Evolutionary conservation across 2,888 invertebrate species (phyloP).

Genomic region (Nomada fucata): DNA sequence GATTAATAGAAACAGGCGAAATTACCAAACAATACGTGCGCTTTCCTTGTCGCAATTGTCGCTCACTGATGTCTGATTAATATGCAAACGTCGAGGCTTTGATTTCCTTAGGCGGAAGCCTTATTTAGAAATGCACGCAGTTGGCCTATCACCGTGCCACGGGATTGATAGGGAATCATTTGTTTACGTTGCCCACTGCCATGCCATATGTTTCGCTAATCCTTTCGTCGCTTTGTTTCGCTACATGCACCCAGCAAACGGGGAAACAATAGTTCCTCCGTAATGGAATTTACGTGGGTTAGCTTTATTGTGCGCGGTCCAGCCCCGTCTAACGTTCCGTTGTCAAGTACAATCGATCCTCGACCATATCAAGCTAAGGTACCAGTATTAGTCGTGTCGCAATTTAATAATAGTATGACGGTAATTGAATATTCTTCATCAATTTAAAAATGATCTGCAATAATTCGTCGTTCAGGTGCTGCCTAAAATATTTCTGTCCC

Average conservation of each 20-base stretch:
- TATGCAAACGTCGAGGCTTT: conserved; percentile 11
- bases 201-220: conserved; percentile 49
- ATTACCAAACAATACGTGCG: background rate
- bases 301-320: conserved; percentile 50
- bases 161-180: conserved; percentile 48
- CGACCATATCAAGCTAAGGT: conserved; percentile 27
- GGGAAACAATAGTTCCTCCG: conserved; percentile 52
- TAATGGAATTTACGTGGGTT: conserved; percentile 51
- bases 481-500: too few species aligned
- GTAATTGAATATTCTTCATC: background rate
- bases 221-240: conserved; percentile 63
- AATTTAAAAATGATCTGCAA: too few species aligned
- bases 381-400: background rate
- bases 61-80: background rate
- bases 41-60: background rate
- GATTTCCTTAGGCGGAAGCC: conserved; percentile 16
- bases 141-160: conserved; percentile 2
- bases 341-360: conserved; percentile 32
- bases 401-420: background rate
- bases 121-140: conserved; percentile 38
- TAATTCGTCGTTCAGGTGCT: too few species aligned
- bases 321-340: conserved; percentile 30
- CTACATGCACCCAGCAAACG: conserved; percentile 21
- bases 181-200: conserved; percentile 50
- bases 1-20: background rate